Evolutionary conservation across 2,888 invertebrate species (phyloP), one percentile per base, ranked within the genome.

Genomic region (Dinocampus coccinellae): DNA sequence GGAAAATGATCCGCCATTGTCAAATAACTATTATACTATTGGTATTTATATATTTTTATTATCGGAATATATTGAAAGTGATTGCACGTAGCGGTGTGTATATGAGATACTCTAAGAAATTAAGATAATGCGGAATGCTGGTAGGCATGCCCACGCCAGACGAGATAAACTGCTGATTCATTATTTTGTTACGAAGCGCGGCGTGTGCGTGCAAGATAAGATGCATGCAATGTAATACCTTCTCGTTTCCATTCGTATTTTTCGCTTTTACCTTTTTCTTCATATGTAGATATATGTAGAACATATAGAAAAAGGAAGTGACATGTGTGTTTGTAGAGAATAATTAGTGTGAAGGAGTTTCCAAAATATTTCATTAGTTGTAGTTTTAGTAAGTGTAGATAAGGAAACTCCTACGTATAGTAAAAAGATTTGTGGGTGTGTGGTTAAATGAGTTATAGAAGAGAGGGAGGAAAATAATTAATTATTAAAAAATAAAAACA

Each of bases 141-240:
- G 76, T 77, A 79, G 79, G 69, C 77, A 76, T 72, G 74, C 76
- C 73, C 73, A 69, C 67, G 64, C 62, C 72, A 75, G 72, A 72
- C 73, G 74, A 80, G 80, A 81, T 83, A 81, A 82, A 80, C 79
- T 75, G 72, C 77, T 82, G 80, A 83, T 83, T 82, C 83, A 83
- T 83, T 83, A 81, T 83, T 82, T 81, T 76, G 81, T 83, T 83
- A 77, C 78, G 74, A 77, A 77, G 75, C 60, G 70, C 65, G 34
- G 42, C 67, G 74, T 73, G 70, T 74, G 71, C 69, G 74, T 72
- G 72, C 69, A 57, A 78, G 81, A 82, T 82, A 83, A 82, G 78
- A 73, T 73, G 66, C 78, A 74, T 76, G 78, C 78, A 76, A 77
- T 73, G 73, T 72, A 76, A 71, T 76, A 75, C 67, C 63, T 75